These are phyloP conservation scores for Tragelaphus oryx DNA, from an alignment of 2,797 vertebrate genomes.

Conservation along the genomic window DNA sequence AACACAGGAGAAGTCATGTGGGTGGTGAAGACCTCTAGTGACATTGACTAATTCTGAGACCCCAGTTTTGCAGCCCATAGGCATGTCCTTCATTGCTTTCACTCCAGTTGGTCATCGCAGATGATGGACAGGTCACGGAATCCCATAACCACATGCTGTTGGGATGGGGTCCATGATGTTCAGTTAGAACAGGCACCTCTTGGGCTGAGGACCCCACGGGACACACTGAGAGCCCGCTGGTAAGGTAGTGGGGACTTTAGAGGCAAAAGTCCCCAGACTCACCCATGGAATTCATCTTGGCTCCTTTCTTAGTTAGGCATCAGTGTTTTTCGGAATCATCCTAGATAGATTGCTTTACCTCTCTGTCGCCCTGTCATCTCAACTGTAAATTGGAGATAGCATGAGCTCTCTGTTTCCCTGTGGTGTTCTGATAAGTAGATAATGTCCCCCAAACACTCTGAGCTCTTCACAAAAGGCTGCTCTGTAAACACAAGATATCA, in stretches of 20 bases:
- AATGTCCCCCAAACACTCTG: neutral
- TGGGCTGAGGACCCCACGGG: neutral
- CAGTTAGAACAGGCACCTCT: neutral
- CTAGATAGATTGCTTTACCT: neutral
- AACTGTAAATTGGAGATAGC: neutral
- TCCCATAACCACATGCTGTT: fast-evolving
- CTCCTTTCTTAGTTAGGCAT: neutral
- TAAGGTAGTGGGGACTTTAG: neutral
- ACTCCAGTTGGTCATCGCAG: neutral
- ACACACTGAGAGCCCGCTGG: neutral
- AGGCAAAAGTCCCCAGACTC: neutral
- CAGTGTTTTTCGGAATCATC: neutral
- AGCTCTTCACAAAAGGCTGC: neutral
- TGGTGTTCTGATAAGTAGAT: slow-evolving; percentile 27
- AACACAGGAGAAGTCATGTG: neutral
- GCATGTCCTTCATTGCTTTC: neutral
- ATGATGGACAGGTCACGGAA: neutral
- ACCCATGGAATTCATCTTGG: neutral
- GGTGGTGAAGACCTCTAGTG: neutral
- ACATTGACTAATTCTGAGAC: neutral
- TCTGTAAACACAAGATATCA: slow-evolving; percentile 25
- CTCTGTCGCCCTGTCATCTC: neutral
- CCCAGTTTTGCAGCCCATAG: neutral
- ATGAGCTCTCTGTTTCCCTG: neutral
- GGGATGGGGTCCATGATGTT: neutral